Percentiles rank a stretch among this genome's conserved stretches.
phyloP scores from a whole-genome alignment of 2,888 invertebrate species.

The Halictus ligatus region DNA sequence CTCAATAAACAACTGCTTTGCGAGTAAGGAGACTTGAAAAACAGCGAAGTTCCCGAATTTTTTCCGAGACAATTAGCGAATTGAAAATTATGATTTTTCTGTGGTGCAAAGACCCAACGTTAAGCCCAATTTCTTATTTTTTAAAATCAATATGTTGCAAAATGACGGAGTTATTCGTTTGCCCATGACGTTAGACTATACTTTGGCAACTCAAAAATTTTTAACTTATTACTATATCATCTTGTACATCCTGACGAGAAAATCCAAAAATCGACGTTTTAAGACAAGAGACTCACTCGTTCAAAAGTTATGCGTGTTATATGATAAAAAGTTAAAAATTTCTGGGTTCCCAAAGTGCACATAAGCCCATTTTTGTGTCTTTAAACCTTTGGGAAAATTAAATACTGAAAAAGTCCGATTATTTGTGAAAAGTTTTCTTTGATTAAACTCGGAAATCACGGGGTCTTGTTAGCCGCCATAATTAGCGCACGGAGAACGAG shows the following conservation, averaged over 20 bases:
- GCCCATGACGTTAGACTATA: no score
- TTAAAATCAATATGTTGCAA: not conserved
- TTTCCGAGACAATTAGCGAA: not conserved
- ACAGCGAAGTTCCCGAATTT: not conserved
- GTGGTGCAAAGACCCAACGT: not conserved
- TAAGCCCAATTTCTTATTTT: not conserved
- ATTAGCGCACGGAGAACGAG: conserved; percentile 16
- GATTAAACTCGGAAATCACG: not conserved
- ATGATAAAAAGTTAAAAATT: no score
- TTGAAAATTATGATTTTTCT: not conserved
- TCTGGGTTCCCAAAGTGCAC: no score
- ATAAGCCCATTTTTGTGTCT: not conserved
- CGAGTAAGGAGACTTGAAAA: not conserved
- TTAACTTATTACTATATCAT: no score
- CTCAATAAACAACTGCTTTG: not conserved
- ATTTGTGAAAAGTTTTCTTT: not conserved
- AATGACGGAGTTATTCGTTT: no score
- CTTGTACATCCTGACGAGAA: no score
- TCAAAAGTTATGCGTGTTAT: no score
- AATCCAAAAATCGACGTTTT: no score
- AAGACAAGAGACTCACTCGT: no score
- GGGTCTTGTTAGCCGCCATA: not conserved
- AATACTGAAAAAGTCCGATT: no score
- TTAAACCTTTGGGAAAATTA: not conserved
- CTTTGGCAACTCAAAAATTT: no score